Conservation (phyloP, 2,888 invertebrate genomes). For the Tuta absoluta region DNA sequence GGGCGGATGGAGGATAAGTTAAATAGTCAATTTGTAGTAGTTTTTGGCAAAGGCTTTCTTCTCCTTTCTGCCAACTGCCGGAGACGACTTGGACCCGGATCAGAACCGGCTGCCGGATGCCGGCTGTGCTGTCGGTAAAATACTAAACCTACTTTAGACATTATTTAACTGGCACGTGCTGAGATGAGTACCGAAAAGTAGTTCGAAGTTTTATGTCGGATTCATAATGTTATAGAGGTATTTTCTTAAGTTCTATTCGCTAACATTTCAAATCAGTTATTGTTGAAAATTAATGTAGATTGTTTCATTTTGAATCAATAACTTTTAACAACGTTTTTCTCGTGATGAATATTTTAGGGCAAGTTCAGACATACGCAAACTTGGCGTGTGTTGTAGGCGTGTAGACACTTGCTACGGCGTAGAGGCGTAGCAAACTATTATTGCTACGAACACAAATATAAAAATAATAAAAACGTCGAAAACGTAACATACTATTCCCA, state of each 20-base stretch:
- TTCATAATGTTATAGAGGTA: no score
- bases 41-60: conserved; percentile 8
- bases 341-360: no score
- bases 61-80: not conserved
- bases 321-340: no score
- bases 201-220: not conserved
- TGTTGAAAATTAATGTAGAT: no score
- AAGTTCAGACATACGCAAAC: no score
- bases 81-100: not conserved
- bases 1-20: not conserved
- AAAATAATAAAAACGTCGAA: not conserved
- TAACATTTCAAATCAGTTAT: no score
- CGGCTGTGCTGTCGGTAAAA: not conserved
- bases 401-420: no score
- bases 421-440: not conserved
- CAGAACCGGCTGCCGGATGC: not conserved
- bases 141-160: not conserved
- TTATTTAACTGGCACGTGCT: not conserved
- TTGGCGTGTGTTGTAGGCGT: no score
- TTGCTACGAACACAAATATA: not conserved
- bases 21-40: not conserved
- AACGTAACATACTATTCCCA: not conserved
- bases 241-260: no score
- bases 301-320: no score
- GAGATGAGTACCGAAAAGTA: not conserved